Evolutionary conservation across 2,888 invertebrate species (phyloP), one percentile per base, ranked within the genome.

Genomic region (Coelinius sp.): DNA sequence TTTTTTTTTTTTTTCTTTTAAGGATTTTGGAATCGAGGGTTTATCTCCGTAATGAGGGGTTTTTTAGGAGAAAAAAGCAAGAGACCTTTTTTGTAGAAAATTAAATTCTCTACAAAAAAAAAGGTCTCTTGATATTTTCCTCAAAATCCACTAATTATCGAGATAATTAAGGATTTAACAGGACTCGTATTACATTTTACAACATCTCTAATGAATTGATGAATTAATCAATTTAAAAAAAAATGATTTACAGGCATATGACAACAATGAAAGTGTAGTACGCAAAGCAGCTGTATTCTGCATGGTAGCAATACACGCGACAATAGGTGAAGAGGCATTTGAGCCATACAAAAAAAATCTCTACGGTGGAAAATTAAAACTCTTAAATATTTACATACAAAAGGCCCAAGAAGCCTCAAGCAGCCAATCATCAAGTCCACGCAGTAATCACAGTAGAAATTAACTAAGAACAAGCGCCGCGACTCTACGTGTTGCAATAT

Each of bases 271-370:
- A 88, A 97, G 97, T 68, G 93, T 95, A 77, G 97, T 99, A 25
- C 92, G 99, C 63, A 99, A 99, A 88, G 97, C 97, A 79, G 96
- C 97, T 10, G 97, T 98, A 17, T 98, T 99, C 89, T 98, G 98
- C 85, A 96, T 99, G 93, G 98, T 99, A 3, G 95, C 97, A 59
- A 92, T 98, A 81, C 96, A 98, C 83, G 92, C 94, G 84, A 93
- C 94, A 46, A 93, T 97, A 7, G 98, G 98, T 0, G 96, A 97
- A 84, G 95, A 94, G 25, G 90, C 92, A 44, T 91, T 98, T 86
- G 91, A 92, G 82, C 95, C 96, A 2, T 95, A 96, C 85, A 91
- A 98, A 73, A 90, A 91, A 49, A 92, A 92, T 53, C 90, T 99
- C 68, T 94, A 94, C 81, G 95, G 96, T 80, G 97, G 97, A 89